Conservation (phyloP, 23 tunicate species). For the Styela clava region DNA sequence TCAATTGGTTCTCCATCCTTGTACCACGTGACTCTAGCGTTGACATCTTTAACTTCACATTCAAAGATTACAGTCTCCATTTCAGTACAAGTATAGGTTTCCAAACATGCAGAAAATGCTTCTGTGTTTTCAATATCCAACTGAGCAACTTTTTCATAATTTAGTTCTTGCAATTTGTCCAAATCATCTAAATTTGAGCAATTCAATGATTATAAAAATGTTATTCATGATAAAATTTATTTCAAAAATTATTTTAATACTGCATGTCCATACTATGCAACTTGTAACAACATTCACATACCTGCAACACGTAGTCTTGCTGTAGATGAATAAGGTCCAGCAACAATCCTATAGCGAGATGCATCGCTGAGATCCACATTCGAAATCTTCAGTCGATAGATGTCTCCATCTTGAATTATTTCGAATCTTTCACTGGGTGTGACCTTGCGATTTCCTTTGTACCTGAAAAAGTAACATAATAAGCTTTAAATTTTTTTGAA, state of each 20-base stretch:
- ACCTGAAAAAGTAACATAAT: conserved; percentile 40
- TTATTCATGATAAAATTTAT: no score
- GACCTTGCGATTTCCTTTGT: conserved; percentile 65
- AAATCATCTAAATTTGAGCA: conserved; percentile 10
- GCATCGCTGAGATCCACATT: conserved; percentile 58
- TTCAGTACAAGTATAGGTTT: conserved; percentile 35
- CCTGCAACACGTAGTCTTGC: conserved; percentile 41
- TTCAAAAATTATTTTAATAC: no score
- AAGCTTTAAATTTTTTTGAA: neutral
- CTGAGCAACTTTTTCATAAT: neutral
- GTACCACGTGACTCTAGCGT: conserved; percentile 74
- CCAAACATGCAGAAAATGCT: conserved; percentile 7
- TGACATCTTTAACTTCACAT: conserved; percentile 57
- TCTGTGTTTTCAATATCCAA: conserved; percentile 1
- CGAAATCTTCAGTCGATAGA: conserved; percentile 42
- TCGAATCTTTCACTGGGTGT: conserved; percentile 50
- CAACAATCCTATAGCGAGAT: conserved; percentile 60
- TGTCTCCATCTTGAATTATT: conserved; percentile 47
- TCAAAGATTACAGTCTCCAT: conserved; percentile 65
- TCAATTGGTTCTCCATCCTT: conserved; percentile 31
- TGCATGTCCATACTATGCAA: no score
- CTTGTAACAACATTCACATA: no score
- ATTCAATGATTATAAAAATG: no score
- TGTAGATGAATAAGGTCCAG: conserved; percentile 74
- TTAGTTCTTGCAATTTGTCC: conserved; percentile 16